Percentiles rank a stretch among this genome's conserved stretches.
Evolutionary conservation across 2,113 vertebrate species (phyloP).

Genomic region (Spea bombifrons): DNA sequence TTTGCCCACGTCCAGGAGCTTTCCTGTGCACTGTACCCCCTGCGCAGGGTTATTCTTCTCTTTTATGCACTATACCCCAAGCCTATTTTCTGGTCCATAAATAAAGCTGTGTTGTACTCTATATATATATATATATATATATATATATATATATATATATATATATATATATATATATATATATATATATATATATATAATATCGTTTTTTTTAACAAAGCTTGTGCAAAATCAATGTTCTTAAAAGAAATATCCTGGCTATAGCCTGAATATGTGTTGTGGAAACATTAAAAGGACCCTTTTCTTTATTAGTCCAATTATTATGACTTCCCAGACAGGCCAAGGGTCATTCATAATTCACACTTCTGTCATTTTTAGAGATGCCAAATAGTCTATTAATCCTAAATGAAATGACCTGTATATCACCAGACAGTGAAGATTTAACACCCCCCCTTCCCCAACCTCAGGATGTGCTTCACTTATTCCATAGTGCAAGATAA

Average conservation of each 20-base stretch:
- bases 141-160: no score
- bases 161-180: no score
- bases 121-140: no score
- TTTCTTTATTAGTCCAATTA: constrained; percentile 74
- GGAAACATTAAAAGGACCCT: constrained; percentile 59
- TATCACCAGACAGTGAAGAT: constrained; percentile 70
- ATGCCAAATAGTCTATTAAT: constrained; percentile 73
- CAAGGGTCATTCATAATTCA: constrained; percentile 76
- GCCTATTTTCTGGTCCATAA: constrained; percentile 43
- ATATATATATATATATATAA: no score
- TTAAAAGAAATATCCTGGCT: constrained; percentile 54
- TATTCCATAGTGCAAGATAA: constrained; percentile 57
- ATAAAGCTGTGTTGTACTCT: constrained; percentile 32
- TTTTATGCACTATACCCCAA: constrained; percentile 10
- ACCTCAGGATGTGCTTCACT: constrained; percentile 69
- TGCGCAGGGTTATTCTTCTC: neutral
- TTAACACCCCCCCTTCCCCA: constrained; percentile 56
- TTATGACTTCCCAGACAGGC: constrained; percentile 76
- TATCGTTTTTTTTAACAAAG: constrained; percentile 33
- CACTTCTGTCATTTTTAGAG: constrained; percentile 71
- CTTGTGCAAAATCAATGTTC: constrained; percentile 48
- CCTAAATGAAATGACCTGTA: constrained; percentile 75
- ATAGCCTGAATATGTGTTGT: constrained; percentile 42
- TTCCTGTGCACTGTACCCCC: constrained; percentile 16
- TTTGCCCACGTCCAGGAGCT: constrained; percentile 15